Evolutionary conservation across 2,888 invertebrate species (phyloP).

Genomic region (Glaucopsyche alexis): DNA sequence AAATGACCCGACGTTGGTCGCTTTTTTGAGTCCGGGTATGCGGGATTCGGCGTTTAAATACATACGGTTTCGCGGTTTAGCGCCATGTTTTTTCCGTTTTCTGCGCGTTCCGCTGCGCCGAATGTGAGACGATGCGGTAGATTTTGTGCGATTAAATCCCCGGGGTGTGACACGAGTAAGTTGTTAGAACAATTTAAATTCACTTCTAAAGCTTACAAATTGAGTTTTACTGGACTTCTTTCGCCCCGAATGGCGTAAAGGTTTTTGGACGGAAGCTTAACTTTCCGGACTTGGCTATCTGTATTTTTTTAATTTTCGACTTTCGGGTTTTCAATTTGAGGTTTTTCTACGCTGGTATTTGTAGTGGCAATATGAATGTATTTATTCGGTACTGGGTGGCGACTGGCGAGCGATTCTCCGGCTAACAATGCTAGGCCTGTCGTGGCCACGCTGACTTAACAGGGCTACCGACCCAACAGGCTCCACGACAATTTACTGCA

Average conservation of each 20-base stretch:
- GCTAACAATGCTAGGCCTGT: slow-evolving; percentile 79
- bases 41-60: slow-evolving; percentile 78
- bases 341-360: slow-evolving; percentile 50
- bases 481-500: slow-evolving; percentile 34
- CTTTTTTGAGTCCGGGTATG: slow-evolving; percentile 71
- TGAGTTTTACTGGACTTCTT: slow-evolving; percentile 7
- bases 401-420: slow-evolving; percentile 72
- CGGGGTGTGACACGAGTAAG: slow-evolving; percentile 72
- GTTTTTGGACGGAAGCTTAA: background rate
- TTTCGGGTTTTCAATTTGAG: slow-evolving; percentile 35
- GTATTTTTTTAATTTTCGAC: background rate
- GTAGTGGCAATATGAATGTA: slow-evolving; percentile 80
- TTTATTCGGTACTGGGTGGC: slow-evolving; percentile 77
- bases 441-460: slow-evolving; percentile 53
- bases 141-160: slow-evolving; percentile 71
- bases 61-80: slow-evolving; percentile 78
- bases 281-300: background rate
- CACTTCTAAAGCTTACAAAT: slow-evolving; percentile 37
- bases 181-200: slow-evolving; percentile 71
- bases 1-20: slow-evolving; percentile 70
- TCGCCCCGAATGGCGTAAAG: slow-evolving; percentile 4
- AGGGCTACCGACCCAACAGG: slow-evolving; percentile 57
- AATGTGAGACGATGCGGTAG: slow-evolving; percentile 65
- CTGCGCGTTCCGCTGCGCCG: slow-evolving; percentile 71
- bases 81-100: slow-evolving; percentile 80